Evolutionary conservation across 2,797 vertebrate genomes (phyloP), one percentile per base, ranked within the genome.

Genomic region (Anguilla marmorata): DNA sequence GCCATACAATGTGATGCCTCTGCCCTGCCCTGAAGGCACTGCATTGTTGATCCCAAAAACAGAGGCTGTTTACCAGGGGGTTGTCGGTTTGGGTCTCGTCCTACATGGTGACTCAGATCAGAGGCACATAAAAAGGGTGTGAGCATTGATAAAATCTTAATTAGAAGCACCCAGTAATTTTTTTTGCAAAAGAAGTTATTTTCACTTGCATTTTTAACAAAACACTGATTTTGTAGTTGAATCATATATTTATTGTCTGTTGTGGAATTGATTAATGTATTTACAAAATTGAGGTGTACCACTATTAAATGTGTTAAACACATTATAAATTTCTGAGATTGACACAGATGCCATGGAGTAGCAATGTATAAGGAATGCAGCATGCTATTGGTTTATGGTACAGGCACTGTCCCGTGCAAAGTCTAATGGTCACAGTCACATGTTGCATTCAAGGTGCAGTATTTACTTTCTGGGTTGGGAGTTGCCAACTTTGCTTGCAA

Each of bases 31-130:
- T n/a, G 63, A 1, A 12, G 63, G 24, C 3, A 83, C 11, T 50
- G 11, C 45, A 52, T 21, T 56, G 6, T 45, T 54, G 16, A 9
- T 30, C n/a, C 27, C 4, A 24, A 54, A n/a, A 30, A 72, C 56
- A 79, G 79, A 56, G 27, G 48, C 58, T 54, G 56, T 33, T 69
- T 83, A 74, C 85, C n/a, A 66, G 72, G n/a, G 37, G 41, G 27
- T 27, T 2, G 85, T 37, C 58, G 45, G 76, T 24, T 63, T n/a
- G 9, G n/a, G 19, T 48, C 66, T 41, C 50, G 8, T 58, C 30
- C 48, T 30, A 56, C 16, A 56, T 11, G 37, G 7, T 33, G 86
- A 58, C n/a, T 87, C 48, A 87, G 63, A 21, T 54, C 66, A 72
- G 27, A 48, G 27, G 63, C 24, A 27, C 1, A 45, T 45, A 24